Evolutionary conservation across 2,113 vertebrate species (phyloP), one percentile per base, ranked within the genome.

Genomic region (Cyanoramphus novaezelandiae): DNA sequence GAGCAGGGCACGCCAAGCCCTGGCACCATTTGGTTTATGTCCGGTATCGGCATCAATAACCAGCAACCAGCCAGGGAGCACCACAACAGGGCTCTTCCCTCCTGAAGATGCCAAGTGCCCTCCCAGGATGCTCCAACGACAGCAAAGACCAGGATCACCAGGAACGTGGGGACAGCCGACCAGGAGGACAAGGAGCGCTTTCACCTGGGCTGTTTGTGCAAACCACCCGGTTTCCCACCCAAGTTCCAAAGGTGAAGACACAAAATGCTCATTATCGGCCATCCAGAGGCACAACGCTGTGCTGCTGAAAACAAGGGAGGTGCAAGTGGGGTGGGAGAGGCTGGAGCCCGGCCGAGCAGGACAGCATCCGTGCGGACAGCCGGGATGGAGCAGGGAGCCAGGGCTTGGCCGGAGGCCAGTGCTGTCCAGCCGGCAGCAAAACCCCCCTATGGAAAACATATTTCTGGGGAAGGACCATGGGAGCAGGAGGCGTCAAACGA

Each of bases 81-180:
- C 4, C 3, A 1, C 70, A 1, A 10, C 33, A 24, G 69, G 69
- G 44, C 33, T 52, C 25, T n/a, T 13, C 29, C 7, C 72, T 25
- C 63, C 17, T 8, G 25, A 24, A 39, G 64, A 49, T 0, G 8
- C 49, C 17, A 7, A 15, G 28, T 2, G n/a, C 28, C 33, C 80
- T 37, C 39, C n/a, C 2, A 7, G 52, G 71, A 37, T 4, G 77
- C 59, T 62, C 52, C 0, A 2, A 37, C 0, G 2, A 18, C 0
- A 11, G 52, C 77, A 53, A 62, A 43, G n/a, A n/a, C 21, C 12
- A 5, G 24, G 57, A 20, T 17, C 28, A 24, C 69, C 0, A 1
- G 27, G 59, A 71, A 37, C 0, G 2, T 5, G 14, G 55, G 63
- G 20, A 64, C 24, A 21, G 41, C 28, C 1, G 0, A 8, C 37